Evolutionary conservation across 2,797 vertebrate genomes (phyloP).

Genomic region (Parauchenoglanis punctatus): DNA sequence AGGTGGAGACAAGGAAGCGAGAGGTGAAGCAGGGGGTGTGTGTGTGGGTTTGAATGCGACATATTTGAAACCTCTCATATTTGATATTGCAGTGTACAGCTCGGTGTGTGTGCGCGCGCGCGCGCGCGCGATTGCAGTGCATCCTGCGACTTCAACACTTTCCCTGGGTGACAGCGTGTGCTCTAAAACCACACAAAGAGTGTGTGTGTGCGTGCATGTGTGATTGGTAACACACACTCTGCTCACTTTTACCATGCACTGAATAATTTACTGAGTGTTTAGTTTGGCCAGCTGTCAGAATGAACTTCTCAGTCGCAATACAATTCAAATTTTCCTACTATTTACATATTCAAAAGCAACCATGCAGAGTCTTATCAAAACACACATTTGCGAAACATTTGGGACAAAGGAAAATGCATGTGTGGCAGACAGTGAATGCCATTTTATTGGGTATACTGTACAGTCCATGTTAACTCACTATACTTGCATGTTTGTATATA

Average conservation of each 20-base stretch:
- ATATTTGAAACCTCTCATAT: background rate
- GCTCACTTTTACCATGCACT: conserved; percentile 10
- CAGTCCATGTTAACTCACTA: background rate
- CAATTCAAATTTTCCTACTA: background rate
- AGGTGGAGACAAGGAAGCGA: background rate
- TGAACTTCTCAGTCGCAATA: conserved; percentile 1
- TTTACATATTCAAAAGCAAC: conserved; percentile 15
- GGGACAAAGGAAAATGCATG: background rate
- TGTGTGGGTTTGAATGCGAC: background rate
- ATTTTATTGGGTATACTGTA: background rate
- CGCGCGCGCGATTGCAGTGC: background rate
- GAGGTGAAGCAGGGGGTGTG: background rate
- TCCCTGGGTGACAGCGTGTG: background rate
- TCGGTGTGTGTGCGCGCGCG: background rate
- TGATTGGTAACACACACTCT: background rate
- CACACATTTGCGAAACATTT: background rate
- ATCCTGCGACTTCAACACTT: conserved; percentile 22
- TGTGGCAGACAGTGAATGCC: background rate
- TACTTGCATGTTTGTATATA: background rate
- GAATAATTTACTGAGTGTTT: conserved; percentile 28
- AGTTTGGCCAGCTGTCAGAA: background rate
- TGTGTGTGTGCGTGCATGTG: background rate
- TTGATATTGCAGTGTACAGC: background rate
- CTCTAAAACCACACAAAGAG: background rate
- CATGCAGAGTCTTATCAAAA: background rate